Conservation (phyloP, 2,797 vertebrate genomes). For the Mormyrops boulengeri region DNA sequence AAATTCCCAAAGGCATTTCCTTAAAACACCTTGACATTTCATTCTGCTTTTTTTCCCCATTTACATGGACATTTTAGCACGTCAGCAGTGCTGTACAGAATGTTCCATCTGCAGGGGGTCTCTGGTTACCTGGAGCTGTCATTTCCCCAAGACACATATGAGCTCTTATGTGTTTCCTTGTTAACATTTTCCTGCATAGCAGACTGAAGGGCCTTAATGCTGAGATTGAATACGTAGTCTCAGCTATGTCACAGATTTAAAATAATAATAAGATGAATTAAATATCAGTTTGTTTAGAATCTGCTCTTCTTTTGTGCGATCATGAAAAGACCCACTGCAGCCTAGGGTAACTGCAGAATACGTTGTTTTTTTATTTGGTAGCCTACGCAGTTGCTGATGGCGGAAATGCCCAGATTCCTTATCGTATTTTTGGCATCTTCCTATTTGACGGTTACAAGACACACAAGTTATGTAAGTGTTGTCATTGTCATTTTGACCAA, state of each 20-base stretch:
- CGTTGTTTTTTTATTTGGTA: background rate
- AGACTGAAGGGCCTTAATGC: background rate
- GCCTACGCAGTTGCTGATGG: background rate
- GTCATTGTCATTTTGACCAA: background rate
- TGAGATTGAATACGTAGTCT: background rate
- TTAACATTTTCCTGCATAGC: constrained; percentile 1
- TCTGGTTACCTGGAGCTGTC: background rate
- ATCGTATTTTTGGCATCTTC: background rate
- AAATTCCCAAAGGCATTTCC: background rate
- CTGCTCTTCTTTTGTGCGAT: background rate
- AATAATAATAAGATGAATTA: background rate
- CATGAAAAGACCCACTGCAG: background rate
- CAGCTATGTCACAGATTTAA: background rate
- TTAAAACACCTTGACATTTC: background rate
- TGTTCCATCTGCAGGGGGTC: background rate
- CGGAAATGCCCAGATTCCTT: background rate
- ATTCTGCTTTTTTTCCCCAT: background rate
- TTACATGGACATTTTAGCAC: background rate
- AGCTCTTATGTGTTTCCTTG: background rate
- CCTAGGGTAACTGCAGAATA: background rate
- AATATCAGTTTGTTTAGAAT: background rate
- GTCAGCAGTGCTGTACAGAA: background rate
- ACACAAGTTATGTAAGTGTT: background rate
- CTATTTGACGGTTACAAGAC: background rate
- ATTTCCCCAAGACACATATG: background rate